Base-by-base conservation (phyloP, 2,797 vertebrate genomes). In the Phalanger gymnotis region DNA sequence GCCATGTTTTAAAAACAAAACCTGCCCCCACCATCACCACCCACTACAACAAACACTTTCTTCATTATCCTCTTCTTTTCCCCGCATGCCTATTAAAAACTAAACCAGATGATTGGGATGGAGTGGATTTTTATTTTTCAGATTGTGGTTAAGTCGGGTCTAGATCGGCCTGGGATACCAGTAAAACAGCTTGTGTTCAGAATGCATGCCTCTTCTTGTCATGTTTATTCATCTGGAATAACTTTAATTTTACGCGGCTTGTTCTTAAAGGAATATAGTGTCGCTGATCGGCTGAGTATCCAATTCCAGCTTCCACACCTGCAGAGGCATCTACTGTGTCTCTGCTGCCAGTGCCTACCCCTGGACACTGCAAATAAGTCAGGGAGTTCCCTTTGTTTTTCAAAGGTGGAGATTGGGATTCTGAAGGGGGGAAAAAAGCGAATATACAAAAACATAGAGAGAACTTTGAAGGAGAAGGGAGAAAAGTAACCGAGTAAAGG, bases 161-260 rank as follows among this genome's bases (percentile, higher is more conserved):
- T 97, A 96, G 95, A 95, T 94, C 95, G 91, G 92, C 90, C 96
- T 92, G 96, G 90, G 91, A 96, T 98, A 95, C 91, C 92, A 40
- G 95, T 92, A 94, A 97, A 98, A 97, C 95, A 96, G 96, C 95
- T 95, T 93, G 90, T 97, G 97, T 98, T 96, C 95, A 98, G 98
- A 98, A 98, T 98, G 95, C 92, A 97, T 97, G 93, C 96, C 13
- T 47, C 34, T 95, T 97, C 95, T 96, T 97, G 97, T 97, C 94
- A 56, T 54, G 90, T 96, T 98, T 97, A 95, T 96, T 95, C 96
- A 95, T 97, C 90, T 94, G 94, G 94, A 98, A 98, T 93, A 97
- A 94, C 98, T 98, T 97, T 96, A 95, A 97, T 97, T 96, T 98
- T 97, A 95, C 95, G 95, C 54, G 96, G 97, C 97, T 97, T 96